Evolutionary conservation across 1,140 invertebrate genomes (phyloP).

Genomic region (Metaphire vulgaris): DNA sequence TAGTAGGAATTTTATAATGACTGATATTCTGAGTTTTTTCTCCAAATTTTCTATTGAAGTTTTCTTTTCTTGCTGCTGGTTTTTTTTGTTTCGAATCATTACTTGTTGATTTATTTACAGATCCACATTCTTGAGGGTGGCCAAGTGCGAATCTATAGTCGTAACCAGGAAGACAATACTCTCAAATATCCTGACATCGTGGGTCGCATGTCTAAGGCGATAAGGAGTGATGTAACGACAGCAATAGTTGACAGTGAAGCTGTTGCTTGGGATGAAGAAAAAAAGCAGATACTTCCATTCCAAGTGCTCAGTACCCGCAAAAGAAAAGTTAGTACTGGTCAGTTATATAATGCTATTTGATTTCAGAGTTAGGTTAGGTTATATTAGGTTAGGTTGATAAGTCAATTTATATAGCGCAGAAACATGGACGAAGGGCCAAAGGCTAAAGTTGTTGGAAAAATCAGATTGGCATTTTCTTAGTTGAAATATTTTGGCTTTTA

Average conservation of each 20-base stretch:
- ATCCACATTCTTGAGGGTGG: constrained; percentile 52
- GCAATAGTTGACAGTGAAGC: constrained; percentile 95
- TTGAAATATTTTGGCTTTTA: no score
- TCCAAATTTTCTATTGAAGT: no score
- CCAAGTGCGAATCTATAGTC: constrained; percentile 75
- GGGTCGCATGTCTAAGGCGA: constrained; percentile 55
- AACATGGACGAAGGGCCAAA: no score
- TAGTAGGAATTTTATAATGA: not conserved
- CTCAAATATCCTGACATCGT: constrained; percentile 96
- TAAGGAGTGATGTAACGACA: constrained; percentile 59
- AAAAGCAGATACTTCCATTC: constrained; percentile 89
- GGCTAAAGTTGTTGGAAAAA: no score
- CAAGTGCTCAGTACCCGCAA: constrained; percentile 94
- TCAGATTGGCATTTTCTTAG: no score
- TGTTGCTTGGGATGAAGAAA: constrained; percentile 88
- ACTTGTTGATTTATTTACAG: constrained; percentile 44
- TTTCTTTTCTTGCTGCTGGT: no score
- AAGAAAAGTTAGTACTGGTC: constrained; percentile 64
- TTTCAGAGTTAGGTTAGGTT: not conserved
- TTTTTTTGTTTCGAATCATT: not conserved
- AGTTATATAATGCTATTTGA: not conserved
- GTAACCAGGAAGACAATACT: constrained; percentile 98
- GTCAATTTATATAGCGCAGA: no score
- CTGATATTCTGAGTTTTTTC: constrained; percentile 1
- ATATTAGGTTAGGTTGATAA: no score